phyloP scores from a whole-genome alignment of 2,888 invertebrate species.

The Diaperis boleti region DNA sequence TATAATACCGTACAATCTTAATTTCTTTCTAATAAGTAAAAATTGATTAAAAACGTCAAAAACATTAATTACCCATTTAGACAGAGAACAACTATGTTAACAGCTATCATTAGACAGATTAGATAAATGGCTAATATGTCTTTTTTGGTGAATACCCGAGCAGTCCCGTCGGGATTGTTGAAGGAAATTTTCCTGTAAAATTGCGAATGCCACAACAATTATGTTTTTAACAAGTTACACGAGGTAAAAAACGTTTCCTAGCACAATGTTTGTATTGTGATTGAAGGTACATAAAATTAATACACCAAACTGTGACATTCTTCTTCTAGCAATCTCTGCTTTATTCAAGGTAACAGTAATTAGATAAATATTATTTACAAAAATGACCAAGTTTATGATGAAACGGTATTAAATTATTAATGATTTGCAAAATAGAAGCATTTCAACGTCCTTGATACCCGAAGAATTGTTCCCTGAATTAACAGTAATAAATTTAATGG shows the following conservation, averaged over 20 bases:
- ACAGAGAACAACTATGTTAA: constrained; percentile 27
- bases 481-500: constrained; percentile 7
- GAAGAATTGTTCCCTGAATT: constrained; percentile 5
- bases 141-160: background rate
- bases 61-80: constrained; percentile 5
- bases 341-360: constrained; percentile 6
- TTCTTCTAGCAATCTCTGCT: background rate
- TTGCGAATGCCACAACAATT: too few species aligned
- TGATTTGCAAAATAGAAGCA: constrained; percentile 15
- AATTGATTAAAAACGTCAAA: background rate
- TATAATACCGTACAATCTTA: background rate
- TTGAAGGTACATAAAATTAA: background rate
- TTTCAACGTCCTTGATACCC: constrained; percentile 19
- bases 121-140: constrained; percentile 2
- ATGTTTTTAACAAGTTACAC: background rate
- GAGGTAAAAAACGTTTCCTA: background rate
- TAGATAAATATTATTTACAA: constrained; percentile 10
- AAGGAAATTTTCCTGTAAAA: too few species aligned
- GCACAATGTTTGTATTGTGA: background rate
- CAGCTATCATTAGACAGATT: constrained; percentile 20
- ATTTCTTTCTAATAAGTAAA: background rate
- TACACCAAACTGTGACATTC: background rate
- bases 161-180: too few species aligned
- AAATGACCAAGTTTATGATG: constrained; percentile 4
- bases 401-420: constrained; percentile 12